Base-by-base conservation (phyloP, 2,113 vertebrate species). In the Himantopus leucocephalus region DNA sequence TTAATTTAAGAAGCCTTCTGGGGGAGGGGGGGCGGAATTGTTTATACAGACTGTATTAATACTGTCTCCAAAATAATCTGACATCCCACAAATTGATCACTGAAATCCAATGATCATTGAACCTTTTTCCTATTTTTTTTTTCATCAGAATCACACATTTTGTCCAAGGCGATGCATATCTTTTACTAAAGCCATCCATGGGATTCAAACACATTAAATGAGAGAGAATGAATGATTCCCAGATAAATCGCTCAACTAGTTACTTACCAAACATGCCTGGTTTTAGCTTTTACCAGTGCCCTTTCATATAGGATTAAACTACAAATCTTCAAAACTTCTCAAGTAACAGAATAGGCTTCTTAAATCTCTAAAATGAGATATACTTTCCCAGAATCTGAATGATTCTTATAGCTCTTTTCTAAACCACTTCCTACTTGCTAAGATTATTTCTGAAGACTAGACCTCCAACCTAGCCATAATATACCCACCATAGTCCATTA, bases 21-120 rank as follows among this genome's bases (percentile, higher is more conserved):
- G 8, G 7, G 5, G 7, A 1, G 21, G 3, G 22, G 17, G 21
- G 12, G 7, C 2, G 22, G 17, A 6, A 60, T 19, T 37, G 17
- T 64, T 47, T 74, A 37, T 56, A 55, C 21, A 55, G 13, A 73
- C 27, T 26, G 13, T 45, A 30, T 53, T 45, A 35, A 39, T 47
- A 75, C 29, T 27, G 29, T n/a, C 29, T 75, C 29, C 50, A 66
- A 27, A n/a, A 55, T 22, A 75, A 85, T 34, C 60, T 39, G 41
- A 56, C 60, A 22, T n/a, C 14, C 23, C n/a, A 47, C 29, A 39
- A 34, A 68, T 4, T n/a, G 45, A 56, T 50, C 50, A 58, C 32
- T 56, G 72, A 78, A 78, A 48, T 64, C 27, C 67, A 55, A 5
- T 24, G 32, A 48, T 32, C 67, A n/a, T 1, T 37, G 23, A 93